Conservation (phyloP, 2,888 invertebrate genomes). For the Tricholauxania praeusta region DNA sequence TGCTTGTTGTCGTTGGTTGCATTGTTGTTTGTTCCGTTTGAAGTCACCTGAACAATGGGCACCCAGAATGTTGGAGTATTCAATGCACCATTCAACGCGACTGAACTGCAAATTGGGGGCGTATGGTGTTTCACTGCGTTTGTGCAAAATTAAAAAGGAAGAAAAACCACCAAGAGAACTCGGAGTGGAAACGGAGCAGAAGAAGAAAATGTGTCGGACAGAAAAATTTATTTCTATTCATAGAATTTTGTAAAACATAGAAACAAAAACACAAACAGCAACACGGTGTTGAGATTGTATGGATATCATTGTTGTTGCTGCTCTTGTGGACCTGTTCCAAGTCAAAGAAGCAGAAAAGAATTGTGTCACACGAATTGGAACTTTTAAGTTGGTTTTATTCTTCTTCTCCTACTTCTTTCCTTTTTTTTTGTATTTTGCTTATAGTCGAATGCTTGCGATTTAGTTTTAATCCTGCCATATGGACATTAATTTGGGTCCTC, state of each 20-base stretch:
- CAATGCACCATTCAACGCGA: neutral
- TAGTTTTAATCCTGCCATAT: constrained; percentile 67
- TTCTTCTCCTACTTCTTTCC: neutral
- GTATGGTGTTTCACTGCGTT: constrained; percentile 9
- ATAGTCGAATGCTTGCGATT: constrained; percentile 49
- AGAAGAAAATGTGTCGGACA: constrained; percentile 23
- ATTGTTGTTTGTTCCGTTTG: constrained; percentile 46
- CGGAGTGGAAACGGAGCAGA: constrained; percentile 23
- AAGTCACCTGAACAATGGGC: constrained; percentile 48
- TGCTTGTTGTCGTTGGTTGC: constrained; percentile 37
- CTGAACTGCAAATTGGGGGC: constrained; percentile 14
- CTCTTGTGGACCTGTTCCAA: constrained; percentile 41
- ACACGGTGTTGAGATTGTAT: constrained; percentile 47
- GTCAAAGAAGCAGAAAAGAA: constrained; percentile 46
- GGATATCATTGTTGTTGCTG: constrained; percentile 51
- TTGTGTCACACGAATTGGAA: constrained; percentile 56
- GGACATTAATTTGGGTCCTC: constrained; percentile 59
- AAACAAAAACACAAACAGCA: neutral
- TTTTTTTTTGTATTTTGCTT: constrained; percentile 9
- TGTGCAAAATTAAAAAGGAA: neutral
- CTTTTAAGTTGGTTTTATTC: constrained; percentile 4
- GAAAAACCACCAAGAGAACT: constrained; percentile 1
- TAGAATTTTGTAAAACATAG: neutral
- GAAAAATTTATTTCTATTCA: constrained; percentile 6
- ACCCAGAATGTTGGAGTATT: neutral